Conservation (phyloP, 2,797 vertebrate species). For the Myripristis murdjan region DNA sequence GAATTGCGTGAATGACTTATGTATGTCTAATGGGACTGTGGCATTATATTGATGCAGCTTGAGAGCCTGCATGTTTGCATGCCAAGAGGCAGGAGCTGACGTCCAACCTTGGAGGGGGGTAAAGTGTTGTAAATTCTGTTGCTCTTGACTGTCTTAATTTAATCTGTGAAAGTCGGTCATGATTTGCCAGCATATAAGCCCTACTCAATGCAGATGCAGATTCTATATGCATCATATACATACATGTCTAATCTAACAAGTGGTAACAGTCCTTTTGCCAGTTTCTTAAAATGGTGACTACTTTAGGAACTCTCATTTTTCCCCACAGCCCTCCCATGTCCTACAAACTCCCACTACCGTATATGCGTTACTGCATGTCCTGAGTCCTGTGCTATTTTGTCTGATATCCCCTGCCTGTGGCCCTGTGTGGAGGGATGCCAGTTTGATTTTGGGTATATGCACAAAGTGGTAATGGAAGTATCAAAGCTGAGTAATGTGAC, state of each 20-base stretch:
- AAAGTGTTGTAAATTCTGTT: conserved; percentile 59
- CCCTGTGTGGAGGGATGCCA: conserved; percentile 80
- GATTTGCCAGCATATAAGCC: conserved; percentile 33
- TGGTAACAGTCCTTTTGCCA: conserved; percentile 8
- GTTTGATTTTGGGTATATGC: conserved; percentile 76
- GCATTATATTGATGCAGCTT: conserved; percentile 46
- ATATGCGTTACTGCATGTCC: conserved; percentile 76
- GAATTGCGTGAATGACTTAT: conserved; percentile 63
- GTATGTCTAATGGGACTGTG: conserved; percentile 42
- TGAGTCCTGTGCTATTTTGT: conserved; percentile 67
- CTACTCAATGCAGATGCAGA: neutral
- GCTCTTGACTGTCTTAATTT: conserved; percentile 8
- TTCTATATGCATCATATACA: conserved; percentile 6
- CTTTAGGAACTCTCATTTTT: conserved; percentile 21
- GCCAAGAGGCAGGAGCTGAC: conserved; percentile 48
- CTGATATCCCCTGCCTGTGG: conserved; percentile 60
- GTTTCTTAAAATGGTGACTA: conserved; percentile 31
- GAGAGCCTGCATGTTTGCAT: conserved; percentile 49
- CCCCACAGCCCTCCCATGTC: conserved; percentile 65
- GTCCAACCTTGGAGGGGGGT: conserved; percentile 56
- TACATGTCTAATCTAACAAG: conserved; percentile 24
- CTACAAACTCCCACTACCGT: conserved; percentile 78
- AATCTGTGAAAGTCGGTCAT: conserved; percentile 4
- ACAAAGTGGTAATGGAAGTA: conserved; percentile 72
- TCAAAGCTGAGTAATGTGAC: conserved; percentile 68